Conservation (phyloP, 2,797 vertebrate species). For the Pangasius sanitwongsei region DNA sequence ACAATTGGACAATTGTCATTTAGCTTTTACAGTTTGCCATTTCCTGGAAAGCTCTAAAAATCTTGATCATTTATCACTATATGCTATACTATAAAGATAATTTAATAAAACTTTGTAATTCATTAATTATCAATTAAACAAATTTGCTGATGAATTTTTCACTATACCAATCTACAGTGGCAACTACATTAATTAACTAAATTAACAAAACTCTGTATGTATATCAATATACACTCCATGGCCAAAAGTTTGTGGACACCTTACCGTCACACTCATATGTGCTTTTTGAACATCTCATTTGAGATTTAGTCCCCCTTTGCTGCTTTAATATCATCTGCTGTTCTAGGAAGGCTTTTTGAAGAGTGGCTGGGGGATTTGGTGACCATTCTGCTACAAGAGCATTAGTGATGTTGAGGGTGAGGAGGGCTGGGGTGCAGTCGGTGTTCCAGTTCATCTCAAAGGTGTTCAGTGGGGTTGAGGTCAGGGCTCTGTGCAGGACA, state of each 20-base stretch:
- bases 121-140: not conserved
- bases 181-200: not conserved
- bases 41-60: not conserved
- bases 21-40: not conserved
- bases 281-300: too few species aligned
- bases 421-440: too few species aligned
- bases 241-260: not conserved
- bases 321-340: too few species aligned
- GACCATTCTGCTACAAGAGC: too few species aligned
- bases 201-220: not conserved
- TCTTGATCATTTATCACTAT: not conserved
- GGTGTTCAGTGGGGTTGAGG: not conserved
- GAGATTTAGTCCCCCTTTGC: too few species aligned
- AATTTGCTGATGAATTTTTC: not conserved
- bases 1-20: not conserved
- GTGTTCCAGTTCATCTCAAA: too few species aligned
- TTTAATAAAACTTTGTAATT: not conserved
- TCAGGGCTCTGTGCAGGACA: not conserved
- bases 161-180: not conserved
- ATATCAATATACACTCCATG: not conserved
- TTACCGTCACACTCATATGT: not conserved
- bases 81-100: too few species aligned
- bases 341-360: too few species aligned
- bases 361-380: too few species aligned
- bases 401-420: too few species aligned